Base-by-base conservation (phyloP, 2,113 vertebrate genomes). In the Triplophysa dalaica region DNA sequence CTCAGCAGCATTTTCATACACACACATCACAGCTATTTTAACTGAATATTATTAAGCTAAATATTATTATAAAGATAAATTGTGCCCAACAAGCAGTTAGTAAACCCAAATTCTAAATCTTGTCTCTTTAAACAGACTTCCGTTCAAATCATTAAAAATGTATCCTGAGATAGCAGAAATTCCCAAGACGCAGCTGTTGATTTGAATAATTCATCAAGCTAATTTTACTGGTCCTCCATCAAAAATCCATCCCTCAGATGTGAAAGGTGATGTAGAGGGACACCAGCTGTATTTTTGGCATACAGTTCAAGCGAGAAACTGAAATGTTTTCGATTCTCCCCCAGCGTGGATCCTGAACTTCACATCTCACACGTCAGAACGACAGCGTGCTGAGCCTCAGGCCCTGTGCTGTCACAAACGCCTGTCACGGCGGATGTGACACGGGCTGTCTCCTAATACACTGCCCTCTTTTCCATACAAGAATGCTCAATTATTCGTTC, bases 341-440 rank as follows among this genome's bases (percentile, higher is more conserved):
- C 70, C 78, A 83, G 88, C 82, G 73, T 63, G 65, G 80, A 72
- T 70, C 12, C 70, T 83, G 72, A 73, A 83, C 80, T 80, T 75
- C 56, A 62, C 76, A 70, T 76, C 86, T 86, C 81, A 88, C 87
- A 89, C 87, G 74, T 88, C 78, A 48, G 74, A 48, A 81, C 85
- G 87, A 85, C 87, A 86, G 73, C 62, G 72, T 54, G 19, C 70
- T 78, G 78, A 74, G 79, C 85, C 64, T 78, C 78, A 78, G 56
- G 81, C 75, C 61, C 45, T 38, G 21, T 38, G 12, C 38, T 41
- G 78, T 60, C 33, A 73, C 75, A 69, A 78, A 70, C 76, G 67
- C 41, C 72, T 65, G 77, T 77, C 87, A 78, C 76, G 60, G 61
- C 78, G 62, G 80, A 84, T 80, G 85, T 79, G 84, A 87, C 64